phyloP scores from a whole-genome alignment of 1,140 invertebrate genomes.

The Drosophila auraria region DNA sequence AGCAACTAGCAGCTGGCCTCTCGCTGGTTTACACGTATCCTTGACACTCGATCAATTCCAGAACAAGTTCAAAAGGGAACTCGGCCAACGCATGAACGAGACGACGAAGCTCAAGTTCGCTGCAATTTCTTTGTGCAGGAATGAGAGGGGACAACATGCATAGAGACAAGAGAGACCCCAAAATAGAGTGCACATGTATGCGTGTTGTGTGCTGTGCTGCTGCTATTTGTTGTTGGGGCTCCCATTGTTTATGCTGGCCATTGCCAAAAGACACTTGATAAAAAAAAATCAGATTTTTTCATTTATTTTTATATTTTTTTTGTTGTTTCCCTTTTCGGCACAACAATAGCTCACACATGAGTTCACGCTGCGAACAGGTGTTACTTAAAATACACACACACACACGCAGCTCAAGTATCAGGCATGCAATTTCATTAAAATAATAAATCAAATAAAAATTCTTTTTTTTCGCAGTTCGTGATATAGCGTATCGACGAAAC shows the following conservation, averaged over 20 bases:
- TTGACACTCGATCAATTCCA: constrained; percentile 37
- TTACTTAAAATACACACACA: constrained; percentile 52
- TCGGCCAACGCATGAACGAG: constrained; percentile 29
- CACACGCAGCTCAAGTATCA: constrained; percentile 19
- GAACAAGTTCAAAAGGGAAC: constrained; percentile 31
- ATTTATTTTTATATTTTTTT: background rate
- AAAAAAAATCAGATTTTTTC: constrained; percentile 53
- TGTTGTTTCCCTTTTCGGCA: constrained; percentile 18
- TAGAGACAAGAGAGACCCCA: constrained; percentile 24
- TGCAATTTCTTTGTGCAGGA: constrained; percentile 62
- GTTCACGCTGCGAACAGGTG: constrained; percentile 59
- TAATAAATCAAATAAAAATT: background rate
- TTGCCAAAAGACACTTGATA: constrained; percentile 79
- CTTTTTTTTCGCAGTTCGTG: background rate
- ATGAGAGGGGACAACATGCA: constrained; percentile 8
- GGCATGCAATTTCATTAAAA: constrained; percentile 13
- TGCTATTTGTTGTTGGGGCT: constrained; percentile 23
- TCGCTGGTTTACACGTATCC: constrained; percentile 26
- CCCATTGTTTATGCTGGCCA: constrained; percentile 73
- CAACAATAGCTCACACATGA: constrained; percentile 33
- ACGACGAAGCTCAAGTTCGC: constrained; percentile 36
- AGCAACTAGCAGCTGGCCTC: background rate
- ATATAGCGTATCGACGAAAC: constrained; percentile 21
- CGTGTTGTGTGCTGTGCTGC: constrained; percentile 9
- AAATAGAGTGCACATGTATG: constrained; percentile 19